Evolutionary conservation across 2,113 vertebrate species (phyloP), one percentile per base, ranked within the genome.

Genomic region (Arothron firmamentum): DNA sequence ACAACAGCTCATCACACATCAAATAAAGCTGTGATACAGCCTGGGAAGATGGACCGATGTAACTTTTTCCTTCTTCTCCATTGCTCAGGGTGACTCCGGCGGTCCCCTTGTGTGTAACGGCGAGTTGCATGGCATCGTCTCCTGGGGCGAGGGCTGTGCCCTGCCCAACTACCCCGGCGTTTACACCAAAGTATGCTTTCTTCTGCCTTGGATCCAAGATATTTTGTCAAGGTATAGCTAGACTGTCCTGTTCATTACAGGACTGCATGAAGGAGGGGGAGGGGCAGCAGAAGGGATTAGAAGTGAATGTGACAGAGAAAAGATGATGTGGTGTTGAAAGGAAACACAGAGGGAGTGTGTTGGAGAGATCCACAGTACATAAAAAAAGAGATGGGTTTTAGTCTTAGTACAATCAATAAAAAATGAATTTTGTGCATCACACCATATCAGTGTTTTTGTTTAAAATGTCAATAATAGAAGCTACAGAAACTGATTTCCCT

Each of bases 181-280:
- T 57, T 93, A 92, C 70, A 90, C 90, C 77, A 92, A 90, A 58
- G 87, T 93, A 51, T 91, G 88, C 51, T 80, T 83, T 23, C 88
- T 88, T 2, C 45, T 89, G 72, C 56, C 46, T 20, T 93, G 91
- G 92, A 93, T 93, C 75, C 2, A 78, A 13, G 28, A 86, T 1
- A 92, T 73, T 51, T 87, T 92, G 0, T 17, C 73, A 41, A 72
- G 0, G 42, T 88, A 91, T 72, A 69, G 79, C 73, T 90, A 88
- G 65, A 19, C 68, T 62, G 58, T 62, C 45, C 77, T 61, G 59
- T 55, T 3, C 13, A 47, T 74, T 56, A 68, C 54, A 61, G 41
- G 63, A 20, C 18, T 15, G 50, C 38, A 52, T 2, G 38, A 45
- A n/a, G 56, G 58, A 25, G 50, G 15, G 25, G 7, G 18, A 74